Percentiles rank a stretch among this genome's conserved stretches.
These are phyloP conservation scores for Sebastes minor DNA, from an alignment of 2,797 vertebrate species.

Conservation along the genomic window DNA sequence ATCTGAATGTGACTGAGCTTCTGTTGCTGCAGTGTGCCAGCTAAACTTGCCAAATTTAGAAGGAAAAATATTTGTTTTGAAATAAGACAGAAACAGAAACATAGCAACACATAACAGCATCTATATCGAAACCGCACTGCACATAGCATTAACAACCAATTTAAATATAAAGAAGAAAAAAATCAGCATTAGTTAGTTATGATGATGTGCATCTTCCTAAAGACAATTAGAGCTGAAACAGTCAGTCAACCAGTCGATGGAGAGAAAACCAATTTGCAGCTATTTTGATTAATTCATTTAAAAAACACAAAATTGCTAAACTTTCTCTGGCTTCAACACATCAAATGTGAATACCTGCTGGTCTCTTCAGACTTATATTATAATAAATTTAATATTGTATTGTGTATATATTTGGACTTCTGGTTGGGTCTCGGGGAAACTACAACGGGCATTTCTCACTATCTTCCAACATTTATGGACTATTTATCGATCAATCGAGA, in stretches of 20 bases:
- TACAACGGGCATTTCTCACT: background rate
- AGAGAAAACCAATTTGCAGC: no score
- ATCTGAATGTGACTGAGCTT: background rate
- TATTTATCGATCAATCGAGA: background rate
- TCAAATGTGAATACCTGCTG: background rate
- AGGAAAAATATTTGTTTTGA: background rate
- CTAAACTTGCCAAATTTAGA: background rate
- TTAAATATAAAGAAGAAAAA: no score
- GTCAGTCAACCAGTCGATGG: no score
- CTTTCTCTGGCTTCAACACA: background rate
- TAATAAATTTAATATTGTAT: background rate
- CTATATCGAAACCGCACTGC: background rate
- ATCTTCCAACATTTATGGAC: background rate
- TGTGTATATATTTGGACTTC: background rate
- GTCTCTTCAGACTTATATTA: background rate
- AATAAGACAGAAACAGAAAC: background rate
- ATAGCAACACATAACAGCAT: background rate
- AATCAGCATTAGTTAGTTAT: no score
- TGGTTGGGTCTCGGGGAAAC: background rate
- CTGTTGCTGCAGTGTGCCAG: constrained; percentile 1
- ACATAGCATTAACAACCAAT: background rate
- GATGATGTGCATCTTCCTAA: no score
- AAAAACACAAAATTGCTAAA: background rate
- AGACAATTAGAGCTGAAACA: no score
- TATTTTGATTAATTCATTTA: no score